These are phyloP conservation scores for Heteromormyrus szaboi DNA, from an alignment of 2,797 vertebrate species.

Conservation along the genomic window DNA sequence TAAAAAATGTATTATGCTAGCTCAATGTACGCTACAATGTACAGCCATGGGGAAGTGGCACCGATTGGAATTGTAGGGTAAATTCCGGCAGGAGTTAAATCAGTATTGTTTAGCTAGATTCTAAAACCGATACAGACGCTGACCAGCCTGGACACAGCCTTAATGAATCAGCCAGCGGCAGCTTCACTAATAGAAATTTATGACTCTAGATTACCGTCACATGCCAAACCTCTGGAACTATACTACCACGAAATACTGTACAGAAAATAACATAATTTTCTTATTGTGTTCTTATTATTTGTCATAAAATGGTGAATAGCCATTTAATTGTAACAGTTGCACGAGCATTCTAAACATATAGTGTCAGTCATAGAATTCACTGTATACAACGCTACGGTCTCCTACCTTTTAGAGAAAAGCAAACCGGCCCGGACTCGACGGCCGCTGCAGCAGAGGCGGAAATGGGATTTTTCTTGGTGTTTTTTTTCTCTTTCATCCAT, in stretches of 20 bases:
- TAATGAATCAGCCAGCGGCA: constrained; percentile 88
- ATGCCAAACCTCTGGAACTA: constrained; percentile 81
- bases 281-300: not conserved
- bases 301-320: not conserved
- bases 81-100: constrained; percentile 38
- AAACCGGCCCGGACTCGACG: constrained; percentile 70
- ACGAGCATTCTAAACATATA: not conserved
- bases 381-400: not conserved
- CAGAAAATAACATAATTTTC: constrained; percentile 49
- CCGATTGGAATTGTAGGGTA: constrained; percentile 16
- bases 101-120: not conserved
- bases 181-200: constrained; percentile 86
- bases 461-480: constrained; percentile 74
- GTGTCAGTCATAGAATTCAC: not conserved
- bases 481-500: constrained; percentile 98
- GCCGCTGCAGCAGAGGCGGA: constrained; percentile 70
- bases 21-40: not conserved
- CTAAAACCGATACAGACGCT: not conserved
- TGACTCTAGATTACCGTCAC: constrained; percentile 98
- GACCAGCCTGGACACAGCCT: constrained; percentile 60
- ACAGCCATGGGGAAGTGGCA: not conserved
- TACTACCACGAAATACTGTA: constrained; percentile 76
- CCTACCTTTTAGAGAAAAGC: constrained; percentile 94
- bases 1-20: constrained; percentile 36
- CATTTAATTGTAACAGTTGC: not conserved